Conservation (phyloP, 2,888 invertebrate genomes). For the Acrobasis suavella region DNA sequence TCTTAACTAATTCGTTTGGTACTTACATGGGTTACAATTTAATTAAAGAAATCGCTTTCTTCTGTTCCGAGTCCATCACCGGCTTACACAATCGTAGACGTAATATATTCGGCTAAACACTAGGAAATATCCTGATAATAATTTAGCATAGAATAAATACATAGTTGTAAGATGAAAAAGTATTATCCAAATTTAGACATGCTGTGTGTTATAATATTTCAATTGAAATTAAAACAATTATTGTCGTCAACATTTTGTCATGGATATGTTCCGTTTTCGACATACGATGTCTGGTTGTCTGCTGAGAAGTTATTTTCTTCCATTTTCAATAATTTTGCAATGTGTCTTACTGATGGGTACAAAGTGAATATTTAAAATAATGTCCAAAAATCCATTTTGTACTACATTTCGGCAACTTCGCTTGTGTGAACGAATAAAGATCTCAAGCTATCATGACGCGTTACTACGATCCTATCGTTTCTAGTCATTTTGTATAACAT, state of each 20-base stretch:
- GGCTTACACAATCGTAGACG: constrained; percentile 65
- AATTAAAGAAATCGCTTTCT: constrained; percentile 49
- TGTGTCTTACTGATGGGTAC: constrained; percentile 29
- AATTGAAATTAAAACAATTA: constrained; percentile 56
- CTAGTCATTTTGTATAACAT: constrained; percentile 79
- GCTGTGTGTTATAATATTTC: constrained; percentile 76
- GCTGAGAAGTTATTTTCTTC: constrained; percentile 39
- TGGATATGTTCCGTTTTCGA: constrained; percentile 41
- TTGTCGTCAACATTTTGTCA: constrained; percentile 52
- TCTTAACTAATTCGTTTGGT: constrained; percentile 54
- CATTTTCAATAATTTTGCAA: constrained; percentile 45
- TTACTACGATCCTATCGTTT: constrained; percentile 57
- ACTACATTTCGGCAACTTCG: constrained; percentile 26
- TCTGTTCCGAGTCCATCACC: constrained; percentile 53
- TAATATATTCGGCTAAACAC: constrained; percentile 56
- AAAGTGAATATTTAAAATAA: constrained; percentile 37
- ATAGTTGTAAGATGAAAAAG: constrained; percentile 75
- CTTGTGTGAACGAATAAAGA: constrained; percentile 51
- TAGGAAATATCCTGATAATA: constrained; percentile 74
- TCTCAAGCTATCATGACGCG: constrained; percentile 58
- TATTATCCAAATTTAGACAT: constrained; percentile 79
- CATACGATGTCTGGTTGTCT: constrained; percentile 45
- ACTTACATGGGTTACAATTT: constrained; percentile 51
- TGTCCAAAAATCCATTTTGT: constrained; percentile 41
- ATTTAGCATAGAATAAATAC: constrained; percentile 71